Evolutionary conservation across 2,113 vertebrate genomes (phyloP), one percentile per base, ranked within the genome.

Genomic region (Ia io): DNA sequence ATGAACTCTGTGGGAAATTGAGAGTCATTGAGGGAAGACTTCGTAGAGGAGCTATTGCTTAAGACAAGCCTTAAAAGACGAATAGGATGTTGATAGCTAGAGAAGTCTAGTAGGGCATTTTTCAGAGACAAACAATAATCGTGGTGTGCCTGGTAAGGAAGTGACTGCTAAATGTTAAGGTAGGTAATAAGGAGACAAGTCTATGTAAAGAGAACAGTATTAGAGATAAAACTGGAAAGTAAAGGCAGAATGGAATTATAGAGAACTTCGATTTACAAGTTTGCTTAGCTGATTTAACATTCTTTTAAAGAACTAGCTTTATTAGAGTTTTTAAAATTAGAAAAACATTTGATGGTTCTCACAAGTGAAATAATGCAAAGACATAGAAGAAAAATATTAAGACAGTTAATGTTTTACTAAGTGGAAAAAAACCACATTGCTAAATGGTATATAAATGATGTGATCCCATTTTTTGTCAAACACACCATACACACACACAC

Each of bases 341-440:
- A 80, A 71, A 83, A 6, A 42, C 28, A 67, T 82, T 94, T 93
- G 37, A 44, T 95, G 28, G 28, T 71, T 95, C 5, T 95, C 86
- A 42, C 16, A 91, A 85, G 56, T 80, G 35, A 93, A 91, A 93
- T 51, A 88, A 35, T 87, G 35, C 23, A 90, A 85, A 80, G 28
- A 32, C 9, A 67, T 73, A 76, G 65, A 83, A 94, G 86, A 42
- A 23, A 30, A 91, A 93, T 94, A 28, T 88, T 91, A 88, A 89
- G 44, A 78, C 2, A 71, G 35, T 40, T 2, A 28, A 28, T 35
- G 53, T 87, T 82, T 73, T 61, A 89, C 25, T 65, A 90, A 94
- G 16, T 78, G 16, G 61, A 70, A 79, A 77, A 88, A 89, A 65
- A 56, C 23, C 53, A 90, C 32, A 71, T 84, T 96, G 22, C 17